Conservation (phyloP, 1,140 invertebrate genomes). For the Aphis craccivora region DNA sequence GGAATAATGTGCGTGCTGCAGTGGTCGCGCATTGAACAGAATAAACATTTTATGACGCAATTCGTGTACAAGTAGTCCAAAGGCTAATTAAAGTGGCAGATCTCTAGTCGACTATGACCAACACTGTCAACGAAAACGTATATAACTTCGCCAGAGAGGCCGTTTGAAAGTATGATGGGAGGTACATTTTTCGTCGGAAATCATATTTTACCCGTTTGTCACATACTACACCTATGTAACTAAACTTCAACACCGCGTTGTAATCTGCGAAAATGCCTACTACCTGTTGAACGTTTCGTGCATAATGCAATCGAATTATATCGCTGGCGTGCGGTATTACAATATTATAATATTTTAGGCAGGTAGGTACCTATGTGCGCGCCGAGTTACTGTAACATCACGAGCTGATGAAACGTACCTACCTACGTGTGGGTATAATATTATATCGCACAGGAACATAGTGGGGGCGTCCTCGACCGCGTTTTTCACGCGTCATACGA, state of each 20-base stretch:
- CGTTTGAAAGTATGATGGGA: not conserved
- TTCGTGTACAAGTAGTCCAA: not conserved
- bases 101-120: not conserved
- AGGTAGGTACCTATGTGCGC: not conserved
- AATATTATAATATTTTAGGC: not conserved
- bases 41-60: not conserved
- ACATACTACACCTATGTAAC: not conserved
- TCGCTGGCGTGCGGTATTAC: not conserved
- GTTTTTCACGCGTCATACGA: constrained; percentile 38
- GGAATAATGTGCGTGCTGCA: not conserved
- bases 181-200: not conserved
- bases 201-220: not conserved
- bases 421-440: constrained; percentile 11
- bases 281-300: not conserved
- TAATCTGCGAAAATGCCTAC: not conserved
- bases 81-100: not conserved
- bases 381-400: not conserved
- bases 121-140: not conserved
- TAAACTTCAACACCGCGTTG: not conserved
- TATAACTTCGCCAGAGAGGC: not conserved
- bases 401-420: constrained; percentile 6
- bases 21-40: not conserved
- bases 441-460: not conserved
- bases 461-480: constrained; percentile 44
- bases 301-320: not conserved